phyloP scores from a whole-genome alignment of 30 jellyfish, hydroid and myxozoan genomes.

The Aurelia coerulea region DNA sequence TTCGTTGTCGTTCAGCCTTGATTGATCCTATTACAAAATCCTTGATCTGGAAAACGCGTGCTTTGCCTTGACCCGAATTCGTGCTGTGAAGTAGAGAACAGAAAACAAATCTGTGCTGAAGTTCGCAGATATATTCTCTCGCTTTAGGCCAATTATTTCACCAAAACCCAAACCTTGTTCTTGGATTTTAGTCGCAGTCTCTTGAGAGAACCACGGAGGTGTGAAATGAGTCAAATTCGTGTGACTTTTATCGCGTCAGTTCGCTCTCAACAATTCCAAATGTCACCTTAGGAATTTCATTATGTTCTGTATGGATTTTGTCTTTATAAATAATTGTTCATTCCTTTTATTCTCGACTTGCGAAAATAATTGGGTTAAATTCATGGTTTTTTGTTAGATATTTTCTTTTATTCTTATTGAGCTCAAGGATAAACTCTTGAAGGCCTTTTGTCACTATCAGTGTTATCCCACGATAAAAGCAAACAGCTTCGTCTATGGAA shows the following conservation, averaged over 20 bases:
- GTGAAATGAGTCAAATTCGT: too few relatives aligned
- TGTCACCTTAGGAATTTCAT: constrained; percentile 38
- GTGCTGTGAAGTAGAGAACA: too few relatives aligned
- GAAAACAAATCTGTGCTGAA: too few relatives aligned
- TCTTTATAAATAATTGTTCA: constrained; percentile 2
- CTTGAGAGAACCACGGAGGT: too few relatives aligned
- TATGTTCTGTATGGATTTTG: neutral
- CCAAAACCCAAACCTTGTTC: too few relatives aligned
- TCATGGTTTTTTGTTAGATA: constrained; percentile 2
- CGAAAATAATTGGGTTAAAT: constrained; percentile 14
- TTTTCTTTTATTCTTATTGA: neutral
- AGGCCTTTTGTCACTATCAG: neutral
- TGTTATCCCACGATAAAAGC: neutral
- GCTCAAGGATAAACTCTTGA: neutral
- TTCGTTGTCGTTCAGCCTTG: neutral
- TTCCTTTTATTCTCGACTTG: neutral
- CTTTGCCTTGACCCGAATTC: neutral
- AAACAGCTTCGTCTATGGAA: neutral
- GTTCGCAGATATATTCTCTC: too few relatives aligned
- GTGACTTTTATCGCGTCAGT: too few relatives aligned
- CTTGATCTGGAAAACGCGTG: neutral
- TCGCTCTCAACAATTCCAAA: neutral
- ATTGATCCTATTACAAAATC: neutral
- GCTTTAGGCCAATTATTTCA: too few relatives aligned
- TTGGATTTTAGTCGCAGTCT: too few relatives aligned